phyloP scores from a whole-genome alignment of 1,140 invertebrate genomes.

The Dendroctonus valens region DNA sequence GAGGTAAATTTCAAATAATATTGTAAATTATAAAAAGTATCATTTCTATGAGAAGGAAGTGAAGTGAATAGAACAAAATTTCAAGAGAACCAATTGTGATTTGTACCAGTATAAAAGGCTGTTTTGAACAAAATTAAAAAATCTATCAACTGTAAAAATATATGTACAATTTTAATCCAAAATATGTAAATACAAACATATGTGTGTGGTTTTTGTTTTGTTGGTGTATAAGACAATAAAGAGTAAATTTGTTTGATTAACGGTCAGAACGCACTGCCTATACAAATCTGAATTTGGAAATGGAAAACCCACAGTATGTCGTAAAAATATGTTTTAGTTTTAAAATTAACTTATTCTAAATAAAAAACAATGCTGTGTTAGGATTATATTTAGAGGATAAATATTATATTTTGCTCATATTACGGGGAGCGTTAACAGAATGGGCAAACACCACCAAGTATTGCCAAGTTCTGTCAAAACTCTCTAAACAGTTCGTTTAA shows the following conservation, averaged over 20 bases:
- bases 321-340: constrained; percentile 7
- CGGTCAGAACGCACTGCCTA: constrained; percentile 20
- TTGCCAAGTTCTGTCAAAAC: constrained; percentile 19
- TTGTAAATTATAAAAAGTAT: too few species aligned
- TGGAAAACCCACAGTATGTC: constrained; percentile 14
- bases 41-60: too few species aligned
- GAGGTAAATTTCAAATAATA: too few species aligned
- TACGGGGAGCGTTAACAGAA: constrained; percentile 8
- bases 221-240: constrained; percentile 11
- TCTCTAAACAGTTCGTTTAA: constrained; percentile 17
- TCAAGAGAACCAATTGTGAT: too few species aligned
- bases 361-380: constrained; percentile 41
- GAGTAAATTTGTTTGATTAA: constrained; percentile 8
- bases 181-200: constrained; percentile 11
- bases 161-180: constrained; percentile 12
- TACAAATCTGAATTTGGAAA: constrained; percentile 6
- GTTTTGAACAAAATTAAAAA: too few species aligned
- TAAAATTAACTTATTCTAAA: constrained; percentile 36
- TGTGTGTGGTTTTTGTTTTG: constrained; percentile 15
- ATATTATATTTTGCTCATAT: constrained; percentile 40
- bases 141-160: background rate
- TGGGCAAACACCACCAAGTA: constrained; percentile 9
- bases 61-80: too few species aligned
- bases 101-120: too few species aligned
- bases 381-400: constrained; percentile 34